A percentile compares a stretch with the other conserved stretches of the same genome.
Evolutionary conservation across 2,113 vertebrate genomes (phyloP).

Genomic region (human): GRCh38 chr11:43516501-43517000

Average conservation of each 20-base stretch:
- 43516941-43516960: background rate
- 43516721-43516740: slow-evolving; percentile 41
- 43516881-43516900: background rate
- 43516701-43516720: background rate
- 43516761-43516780: slow-evolving; percentile 9
- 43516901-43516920: background rate
- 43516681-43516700: slow-evolving; percentile 35
- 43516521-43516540: background rate
- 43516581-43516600: slow-evolving; percentile 62
- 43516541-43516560: background rate
- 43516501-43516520: background rate
- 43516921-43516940: background rate
- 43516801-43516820: slow-evolving; percentile 71
- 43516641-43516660: slow-evolving; percentile 25
- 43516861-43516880: background rate
- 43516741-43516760: slow-evolving; percentile 56
- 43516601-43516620: slow-evolving; percentile 62
- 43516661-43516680: slow-evolving; percentile 3
- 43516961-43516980: background rate
- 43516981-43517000: background rate
- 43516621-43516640: slow-evolving; percentile 69
- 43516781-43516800: slow-evolving; percentile 22
- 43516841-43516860: background rate
- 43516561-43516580: slow-evolving; percentile 60
- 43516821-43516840: background rate